Evolutionary conservation across 2,113 vertebrate species (phyloP), one percentile per base, ranked within the genome.

Genomic region (Illadopsis cleaveri): DNA sequence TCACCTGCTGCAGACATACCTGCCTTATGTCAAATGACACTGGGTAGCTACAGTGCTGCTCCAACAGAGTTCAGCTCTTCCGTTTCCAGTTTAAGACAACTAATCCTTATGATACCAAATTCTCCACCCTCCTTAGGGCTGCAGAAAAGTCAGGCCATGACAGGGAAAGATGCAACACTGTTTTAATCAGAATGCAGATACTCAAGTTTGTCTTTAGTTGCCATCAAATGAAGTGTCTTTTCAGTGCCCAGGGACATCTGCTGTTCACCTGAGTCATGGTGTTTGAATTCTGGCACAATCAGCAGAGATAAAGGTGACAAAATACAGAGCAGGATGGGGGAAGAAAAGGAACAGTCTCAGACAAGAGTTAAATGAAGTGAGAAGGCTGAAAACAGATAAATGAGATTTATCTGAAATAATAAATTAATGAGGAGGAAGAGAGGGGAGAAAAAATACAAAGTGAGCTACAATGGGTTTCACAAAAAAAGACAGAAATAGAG

Each of bases 311-410:
- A 75, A 48, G 21, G 25, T 37, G 28, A 60, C 11, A 70, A 89
- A 88, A 47, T 25, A 70, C 12, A 18, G n/a, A 38, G 11, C 5
- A 25, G 27, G 11, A 7, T 48, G 22, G 9, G 3, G 13, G 3
- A 12, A 38, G 10, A 23, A 69, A 21, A 68, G 23, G 7, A 56
- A 25, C 48, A 62, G 19, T 28, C 23, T 51, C 33, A 68, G 19
- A 18, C 58, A 82, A 80, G 21, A 57, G 6, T 30, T 79, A 79
- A 84, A 84, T 48, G 18, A 22, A 87, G 31, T 0, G 0, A 85
- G 53, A 82, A 90, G 19, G 28, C n/a, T 86, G 54, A 78, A 91
- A 86, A 68, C 8, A 69, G 40, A 70, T n/a, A 71, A 66, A 71
- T 56, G 13, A 40, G 17, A 82, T 82, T 69, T 51, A 93, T n/a